Percentiles rank a stretch among this genome's conserved stretches.
Evolutionary conservation across 2,113 vertebrate genomes (phyloP).

Genomic region (Otus sunia): DNA sequence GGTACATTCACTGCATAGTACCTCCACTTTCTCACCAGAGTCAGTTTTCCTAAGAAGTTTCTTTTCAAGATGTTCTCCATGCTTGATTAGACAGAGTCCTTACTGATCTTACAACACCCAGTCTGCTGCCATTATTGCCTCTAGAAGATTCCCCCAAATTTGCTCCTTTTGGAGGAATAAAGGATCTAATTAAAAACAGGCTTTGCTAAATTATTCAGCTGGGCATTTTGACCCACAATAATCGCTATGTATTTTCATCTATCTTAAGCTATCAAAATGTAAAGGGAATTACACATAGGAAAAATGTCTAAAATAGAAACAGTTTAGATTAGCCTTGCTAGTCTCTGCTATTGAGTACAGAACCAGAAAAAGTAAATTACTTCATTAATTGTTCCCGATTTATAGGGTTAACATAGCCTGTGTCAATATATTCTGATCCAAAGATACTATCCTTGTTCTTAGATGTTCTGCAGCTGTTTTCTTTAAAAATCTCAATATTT

Average conservation of each 20-base stretch:
- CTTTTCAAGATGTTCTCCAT: neutral
- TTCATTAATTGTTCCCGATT: neutral
- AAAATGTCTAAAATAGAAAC: neutral
- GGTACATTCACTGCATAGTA: neutral
- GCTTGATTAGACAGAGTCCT: neutral
- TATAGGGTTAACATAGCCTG: neutral
- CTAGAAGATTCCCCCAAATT: neutral
- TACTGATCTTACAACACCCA: neutral
- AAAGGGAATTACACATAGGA: neutral
- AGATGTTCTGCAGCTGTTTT: neutral
- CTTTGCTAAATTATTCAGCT: neutral
- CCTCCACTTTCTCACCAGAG: neutral
- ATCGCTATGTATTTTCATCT: neutral
- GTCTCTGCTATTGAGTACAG: neutral
- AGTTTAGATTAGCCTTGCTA: neutral
- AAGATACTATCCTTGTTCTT: neutral
- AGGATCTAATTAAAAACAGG: neutral
- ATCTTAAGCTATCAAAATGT: neutral
- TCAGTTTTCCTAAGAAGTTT: neutral
- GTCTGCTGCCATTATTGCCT: neutral
- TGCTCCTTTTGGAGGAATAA: neutral
- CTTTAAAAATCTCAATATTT: conserved; percentile 26
- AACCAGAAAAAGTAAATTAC: neutral
- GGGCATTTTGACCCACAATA: neutral
- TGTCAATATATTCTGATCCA: neutral